A percentile compares a stretch with the other conserved stretches of the same genome.
phyloP scores from a whole-genome alignment of 2,797 vertebrate genomes.

The Myotis daubentonii region DNA sequence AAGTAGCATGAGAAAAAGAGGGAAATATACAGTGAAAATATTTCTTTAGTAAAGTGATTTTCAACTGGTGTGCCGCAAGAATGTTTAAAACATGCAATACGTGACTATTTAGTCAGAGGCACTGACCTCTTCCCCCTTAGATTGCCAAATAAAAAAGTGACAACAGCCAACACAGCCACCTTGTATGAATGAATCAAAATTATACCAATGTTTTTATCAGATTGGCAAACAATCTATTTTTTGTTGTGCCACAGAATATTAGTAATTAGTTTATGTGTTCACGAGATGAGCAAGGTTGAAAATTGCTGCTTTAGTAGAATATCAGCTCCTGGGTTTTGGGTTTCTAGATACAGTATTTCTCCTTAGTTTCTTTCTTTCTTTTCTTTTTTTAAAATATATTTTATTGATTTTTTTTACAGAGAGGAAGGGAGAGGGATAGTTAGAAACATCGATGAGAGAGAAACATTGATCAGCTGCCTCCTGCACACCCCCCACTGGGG shows the following conservation, averaged over 20 bases:
- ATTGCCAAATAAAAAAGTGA: background rate
- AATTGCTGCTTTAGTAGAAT: background rate
- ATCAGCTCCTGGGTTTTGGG: background rate
- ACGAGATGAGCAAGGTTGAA: background rate
- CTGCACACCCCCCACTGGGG: too few relatives aligned
- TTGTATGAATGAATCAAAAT: background rate
- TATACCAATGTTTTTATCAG: background rate
- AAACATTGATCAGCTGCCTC: too few relatives aligned
- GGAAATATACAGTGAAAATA: background rate
- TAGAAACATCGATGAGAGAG: too few relatives aligned
- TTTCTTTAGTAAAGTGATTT: background rate
- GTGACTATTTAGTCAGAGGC: background rate
- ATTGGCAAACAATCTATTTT: background rate
- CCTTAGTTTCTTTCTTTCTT: background rate
- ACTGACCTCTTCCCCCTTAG: background rate
- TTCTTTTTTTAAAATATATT: too few relatives aligned
- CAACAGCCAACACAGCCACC: background rate
- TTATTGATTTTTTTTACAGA: too few relatives aligned
- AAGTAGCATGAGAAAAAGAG: background rate
- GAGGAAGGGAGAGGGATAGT: too few relatives aligned
- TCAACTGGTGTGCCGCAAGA: background rate
- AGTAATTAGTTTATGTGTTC: background rate
- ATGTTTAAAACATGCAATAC: background rate
- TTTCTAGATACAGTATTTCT: background rate
- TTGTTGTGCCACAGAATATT: background rate